Base-by-base conservation (phyloP, 1,140 invertebrate genomes). In the Scaptomyza montana region DNA sequence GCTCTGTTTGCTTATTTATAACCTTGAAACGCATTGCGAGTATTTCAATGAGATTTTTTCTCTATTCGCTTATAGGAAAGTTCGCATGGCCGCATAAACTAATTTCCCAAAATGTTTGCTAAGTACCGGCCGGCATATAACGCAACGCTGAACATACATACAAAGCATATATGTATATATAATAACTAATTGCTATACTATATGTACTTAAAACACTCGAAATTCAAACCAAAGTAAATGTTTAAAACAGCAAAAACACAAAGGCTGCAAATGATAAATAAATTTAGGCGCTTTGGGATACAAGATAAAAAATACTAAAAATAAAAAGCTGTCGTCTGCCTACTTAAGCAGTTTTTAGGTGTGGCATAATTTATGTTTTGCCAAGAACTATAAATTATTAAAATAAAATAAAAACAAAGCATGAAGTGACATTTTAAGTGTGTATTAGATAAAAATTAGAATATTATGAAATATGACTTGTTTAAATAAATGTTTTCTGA, bases 91-190 rank as follows among this genome's bases (percentile, higher is more conserved):
- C 72, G 25, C 59, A 75, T 71, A 47, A 72, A 82, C 66, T 68
- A 72, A 70, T 71, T 73, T 70, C 36, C 49, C 13, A 50, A 66
- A 51, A 46, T 36, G 33, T 59, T 25, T 51, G 50, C 76, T 57
- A 84, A 84, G 77, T 66, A 85, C 80, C 80, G 80, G 80, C 80
- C 80, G 80, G 80, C 80, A 73, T 50, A 45, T 16, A 50, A 55
- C 59, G 13, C 16, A 19, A 12, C 56, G 47, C 21, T 65, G 45
- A 12, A 25, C 36, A 30, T 16, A 28, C 46, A n/a, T 63, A 54
- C 10, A n/a, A n/a, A n/a, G n/a, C n/a, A n/a, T n/a, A n/a, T n/a
- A n/a, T n/a, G n/a, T n/a, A 46, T 69, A 43, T 13, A 49, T 45
- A 64, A 49, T 12, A 67, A 75, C 36, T 75, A 36, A 30, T 47